phyloP scores from a whole-genome alignment of 2,888 invertebrate species.

The Lucinisca nassula region DNA sequence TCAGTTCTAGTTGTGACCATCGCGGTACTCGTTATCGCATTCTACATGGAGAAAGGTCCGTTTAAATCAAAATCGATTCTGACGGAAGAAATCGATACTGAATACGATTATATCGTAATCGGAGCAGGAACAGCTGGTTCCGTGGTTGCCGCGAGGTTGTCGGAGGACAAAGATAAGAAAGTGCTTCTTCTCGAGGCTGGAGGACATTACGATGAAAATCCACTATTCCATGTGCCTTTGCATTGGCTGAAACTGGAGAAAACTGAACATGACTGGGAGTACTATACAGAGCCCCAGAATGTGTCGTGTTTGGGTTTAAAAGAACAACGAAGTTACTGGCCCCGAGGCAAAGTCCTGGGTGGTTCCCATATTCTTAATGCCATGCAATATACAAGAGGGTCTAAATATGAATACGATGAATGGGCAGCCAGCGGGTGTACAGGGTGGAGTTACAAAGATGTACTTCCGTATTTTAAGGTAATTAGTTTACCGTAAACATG shows the following conservation, averaged over 20 bases:
- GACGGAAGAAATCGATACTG: background rate
- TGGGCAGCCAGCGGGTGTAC: conserved; percentile 21
- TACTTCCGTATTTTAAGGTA: background rate
- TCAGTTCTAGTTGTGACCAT: background rate
- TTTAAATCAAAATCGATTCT: background rate
- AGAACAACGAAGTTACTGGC: conserved; percentile 29
- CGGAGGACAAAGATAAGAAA: conserved; percentile 1
- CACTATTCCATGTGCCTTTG: conserved; percentile 38
- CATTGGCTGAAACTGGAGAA: conserved; percentile 2
- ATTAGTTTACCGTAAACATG: too few species aligned
- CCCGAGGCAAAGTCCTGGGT: conserved; percentile 30
- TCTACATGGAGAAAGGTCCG: background rate
- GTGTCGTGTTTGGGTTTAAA: conserved; percentile 26
- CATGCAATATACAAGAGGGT: conserved; percentile 38
- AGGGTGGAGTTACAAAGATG: conserved; percentile 26
- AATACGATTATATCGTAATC: conserved; percentile 5
- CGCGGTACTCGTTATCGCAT: background rate
- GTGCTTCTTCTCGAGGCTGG: conserved; percentile 36
- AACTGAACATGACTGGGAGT: conserved; percentile 44
- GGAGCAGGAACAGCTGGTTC: conserved; percentile 6
- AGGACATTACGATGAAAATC: conserved; percentile 26
- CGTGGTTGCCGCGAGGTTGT: background rate
- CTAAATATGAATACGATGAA: conserved; percentile 27
- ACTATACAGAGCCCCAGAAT: conserved; percentile 46
- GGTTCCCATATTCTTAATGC: conserved; percentile 36